Evolutionary conservation across 2,888 invertebrate genomes (phyloP).

Genomic region (Elmis aenea): DNA sequence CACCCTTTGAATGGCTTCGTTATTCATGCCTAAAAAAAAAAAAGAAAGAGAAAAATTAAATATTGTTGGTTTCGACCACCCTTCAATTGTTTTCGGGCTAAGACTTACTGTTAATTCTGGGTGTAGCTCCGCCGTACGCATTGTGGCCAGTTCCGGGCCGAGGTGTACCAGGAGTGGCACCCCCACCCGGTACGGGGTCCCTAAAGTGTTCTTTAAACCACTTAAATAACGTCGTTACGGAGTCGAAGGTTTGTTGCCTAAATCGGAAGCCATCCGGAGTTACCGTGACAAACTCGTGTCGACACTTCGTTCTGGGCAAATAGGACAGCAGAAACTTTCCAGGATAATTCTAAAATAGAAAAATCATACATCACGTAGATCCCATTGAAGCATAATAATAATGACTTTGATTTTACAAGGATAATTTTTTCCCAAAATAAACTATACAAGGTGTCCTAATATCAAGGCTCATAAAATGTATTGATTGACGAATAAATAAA

Average conservation of each 20-base stretch:
- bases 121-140: slow-evolving; percentile 30
- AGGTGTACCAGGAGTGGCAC: slow-evolving; percentile 69
- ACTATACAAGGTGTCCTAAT: no score
- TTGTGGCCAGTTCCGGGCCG: slow-evolving; percentile 58
- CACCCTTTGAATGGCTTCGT: slow-evolving; percentile 65
- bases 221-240: slow-evolving; percentile 71
- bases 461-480: no score
- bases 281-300: slow-evolving; percentile 90
- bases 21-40: slow-evolving; percentile 51
- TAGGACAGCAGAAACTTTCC: slow-evolving; percentile 94
- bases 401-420: no score
- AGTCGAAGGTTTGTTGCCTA: slow-evolving; percentile 81
- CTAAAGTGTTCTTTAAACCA: slow-evolving; percentile 99
- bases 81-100: no score
- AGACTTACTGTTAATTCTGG: slow-evolving; percentile 35
- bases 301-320: slow-evolving; percentile 74
- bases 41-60: slow-evolving; percentile 14
- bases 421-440: no score
- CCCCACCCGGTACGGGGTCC: slow-evolving; percentile 73
- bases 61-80: no score
- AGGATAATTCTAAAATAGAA: slow-evolving; percentile 62
- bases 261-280: slow-evolving; percentile 91
- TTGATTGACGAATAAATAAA: no score
- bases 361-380: no score
- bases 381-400: no score